A percentile compares a stretch with the other conserved stretches of the same genome.
Evolutionary conservation across 1,140 invertebrate genomes (phyloP).

Genomic region (Elymnias hypermnestra): DNA sequence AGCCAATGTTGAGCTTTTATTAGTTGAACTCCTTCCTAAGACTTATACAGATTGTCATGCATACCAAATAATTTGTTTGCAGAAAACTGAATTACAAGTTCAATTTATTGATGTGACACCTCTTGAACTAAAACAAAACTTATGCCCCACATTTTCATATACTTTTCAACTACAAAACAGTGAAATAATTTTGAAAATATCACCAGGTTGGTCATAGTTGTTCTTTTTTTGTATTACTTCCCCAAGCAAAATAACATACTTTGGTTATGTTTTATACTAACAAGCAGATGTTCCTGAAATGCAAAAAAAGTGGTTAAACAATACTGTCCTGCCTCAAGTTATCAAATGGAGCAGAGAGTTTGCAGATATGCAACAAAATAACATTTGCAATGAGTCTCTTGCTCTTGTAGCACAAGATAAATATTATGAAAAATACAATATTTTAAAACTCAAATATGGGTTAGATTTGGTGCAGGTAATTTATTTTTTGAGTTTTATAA

Average conservation of each 20-base stretch:
- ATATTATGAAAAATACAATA: conserved; percentile 85
- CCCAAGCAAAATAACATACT: too few relatives aligned
- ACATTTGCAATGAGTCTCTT: conserved; percentile 78
- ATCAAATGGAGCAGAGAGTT: conserved; percentile 78
- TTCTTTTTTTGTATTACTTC: too few relatives aligned
- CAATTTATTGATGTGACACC: conserved; percentile 53
- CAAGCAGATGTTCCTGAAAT: conserved; percentile 21
- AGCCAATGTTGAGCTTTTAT: conserved; percentile 34
- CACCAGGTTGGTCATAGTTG: conserved; percentile 41
- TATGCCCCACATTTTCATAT: conserved; percentile 50
- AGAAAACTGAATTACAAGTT: conserved; percentile 24
- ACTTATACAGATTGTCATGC: conserved; percentile 35
- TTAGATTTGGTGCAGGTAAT: conserved; percentile 80
- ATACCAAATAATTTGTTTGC: conserved; percentile 40
- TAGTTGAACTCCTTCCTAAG: conserved; percentile 50
- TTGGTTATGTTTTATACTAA: neutral
- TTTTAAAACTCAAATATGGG: conserved; percentile 89
- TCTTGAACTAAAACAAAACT: conserved; percentile 27
- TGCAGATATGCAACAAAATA: conserved; percentile 31
- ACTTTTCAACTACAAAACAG: conserved; percentile 29
- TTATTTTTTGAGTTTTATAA: too few relatives aligned
- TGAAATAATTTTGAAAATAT: conserved; percentile 29
- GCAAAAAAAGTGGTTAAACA: conserved; percentile 75
- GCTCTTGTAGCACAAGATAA: conserved; percentile 81
- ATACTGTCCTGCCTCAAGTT: conserved; percentile 79